phyloP scores from a whole-genome alignment of 1,140 invertebrate species.

The Drosophila suzukii region DNA sequence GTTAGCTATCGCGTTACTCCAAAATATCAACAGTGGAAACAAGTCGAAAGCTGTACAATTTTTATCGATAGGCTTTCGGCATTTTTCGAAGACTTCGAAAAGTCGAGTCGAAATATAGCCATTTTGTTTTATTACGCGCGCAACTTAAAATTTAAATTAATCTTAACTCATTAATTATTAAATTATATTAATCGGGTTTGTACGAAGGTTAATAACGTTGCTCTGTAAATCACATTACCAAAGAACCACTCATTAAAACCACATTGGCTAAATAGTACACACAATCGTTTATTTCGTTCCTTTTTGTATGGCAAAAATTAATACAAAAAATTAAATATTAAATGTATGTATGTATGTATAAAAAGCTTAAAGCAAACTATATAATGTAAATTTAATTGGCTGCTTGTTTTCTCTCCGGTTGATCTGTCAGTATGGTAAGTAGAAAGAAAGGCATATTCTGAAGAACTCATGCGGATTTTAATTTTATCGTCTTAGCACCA shows the following conservation, averaged over 20 bases:
- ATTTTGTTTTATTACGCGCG: neutral
- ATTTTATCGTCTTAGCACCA: constrained; percentile 58
- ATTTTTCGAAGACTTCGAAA: neutral
- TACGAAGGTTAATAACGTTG: too few species aligned
- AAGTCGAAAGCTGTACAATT: too few species aligned
- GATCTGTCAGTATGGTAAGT: constrained; percentile 57
- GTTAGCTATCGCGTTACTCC: too few species aligned
- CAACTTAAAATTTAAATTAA: neutral
- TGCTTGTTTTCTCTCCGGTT: constrained; percentile 48
- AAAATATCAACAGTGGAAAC: too few species aligned
- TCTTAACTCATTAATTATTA: too few species aligned
- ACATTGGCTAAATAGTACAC: constrained; percentile 58
- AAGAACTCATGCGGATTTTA: constrained; percentile 50
- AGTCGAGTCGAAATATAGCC: neutral
- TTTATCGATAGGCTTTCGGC: neutral
- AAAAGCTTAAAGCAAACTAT: constrained; percentile 82
- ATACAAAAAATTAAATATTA: constrained; percentile 82
- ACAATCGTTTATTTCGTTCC: constrained; percentile 73
- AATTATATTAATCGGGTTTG: too few species aligned
- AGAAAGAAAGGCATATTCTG: constrained; percentile 53
- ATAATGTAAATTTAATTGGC: constrained; percentile 69
- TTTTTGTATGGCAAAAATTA: constrained; percentile 82
- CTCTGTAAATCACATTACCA: too few species aligned
- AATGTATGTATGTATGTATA: constrained; percentile 77
- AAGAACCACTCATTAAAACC: neutral